Percentiles rank a stretch among this genome's conserved stretches.
Conservation (phyloP, 2,888 invertebrate genomes). For the Agrotis segetum region DNA sequence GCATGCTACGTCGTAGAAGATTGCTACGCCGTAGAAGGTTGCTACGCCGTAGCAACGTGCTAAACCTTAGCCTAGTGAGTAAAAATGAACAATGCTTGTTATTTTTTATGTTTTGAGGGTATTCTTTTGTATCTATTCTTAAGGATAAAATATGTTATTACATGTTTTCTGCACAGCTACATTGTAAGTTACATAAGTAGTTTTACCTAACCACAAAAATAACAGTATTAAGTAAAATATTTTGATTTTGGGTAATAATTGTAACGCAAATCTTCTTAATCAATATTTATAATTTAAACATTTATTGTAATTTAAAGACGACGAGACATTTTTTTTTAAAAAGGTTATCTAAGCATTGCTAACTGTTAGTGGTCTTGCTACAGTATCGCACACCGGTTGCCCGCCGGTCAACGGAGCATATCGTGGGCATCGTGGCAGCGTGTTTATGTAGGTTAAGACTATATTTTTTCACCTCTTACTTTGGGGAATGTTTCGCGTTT, state of each 20-base stretch:
- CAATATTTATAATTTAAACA: too few relatives aligned
- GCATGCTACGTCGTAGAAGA: not conserved
- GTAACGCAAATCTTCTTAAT: not conserved
- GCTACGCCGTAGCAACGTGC: conserved; percentile 24
- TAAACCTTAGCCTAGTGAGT: not conserved
- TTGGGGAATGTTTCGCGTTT: conserved; percentile 66
- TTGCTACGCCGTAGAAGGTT: conserved; percentile 24
- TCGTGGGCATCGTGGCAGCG: conserved; percentile 57
- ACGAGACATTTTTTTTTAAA: too few relatives aligned
- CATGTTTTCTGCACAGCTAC: too few relatives aligned
- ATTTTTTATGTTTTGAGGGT: not conserved
- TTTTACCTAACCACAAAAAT: too few relatives aligned
- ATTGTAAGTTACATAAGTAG: too few relatives aligned
- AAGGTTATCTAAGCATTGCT: too few relatives aligned
- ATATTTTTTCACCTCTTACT: conserved; percentile 74
- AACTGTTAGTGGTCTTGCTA: conserved; percentile 29
- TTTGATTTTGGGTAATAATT: too few relatives aligned
- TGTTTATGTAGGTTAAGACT: conserved; percentile 82
- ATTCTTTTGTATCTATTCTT: too few relatives aligned
- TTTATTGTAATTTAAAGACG: too few relatives aligned
- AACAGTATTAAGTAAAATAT: too few relatives aligned
- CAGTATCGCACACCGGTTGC: conserved; percentile 55
- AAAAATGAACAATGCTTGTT: too few relatives aligned
- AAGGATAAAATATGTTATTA: too few relatives aligned
- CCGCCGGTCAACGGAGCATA: conserved; percentile 75